Percentiles rank a stretch among this genome's conserved stretches.
Conservation (phyloP, 2,888 invertebrate species). For the Drosophila anomelani region DNA sequence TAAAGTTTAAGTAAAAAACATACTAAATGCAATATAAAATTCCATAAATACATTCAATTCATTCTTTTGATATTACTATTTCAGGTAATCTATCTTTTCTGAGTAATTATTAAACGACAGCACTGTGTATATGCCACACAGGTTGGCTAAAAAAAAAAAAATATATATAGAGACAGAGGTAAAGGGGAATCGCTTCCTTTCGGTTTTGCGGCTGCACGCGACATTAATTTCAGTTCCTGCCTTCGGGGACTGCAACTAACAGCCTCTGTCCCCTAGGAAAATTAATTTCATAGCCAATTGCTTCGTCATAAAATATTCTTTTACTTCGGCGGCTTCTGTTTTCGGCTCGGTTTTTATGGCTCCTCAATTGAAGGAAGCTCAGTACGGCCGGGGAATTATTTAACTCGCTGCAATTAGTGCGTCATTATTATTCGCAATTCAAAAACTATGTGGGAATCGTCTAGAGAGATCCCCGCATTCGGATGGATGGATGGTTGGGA, state of each 20-base stretch:
- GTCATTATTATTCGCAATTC: constrained; percentile 78
- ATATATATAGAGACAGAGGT: background rate
- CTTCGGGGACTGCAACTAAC: constrained; percentile 44
- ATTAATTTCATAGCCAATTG: constrained; percentile 78
- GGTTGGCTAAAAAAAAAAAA: constrained; percentile 21
- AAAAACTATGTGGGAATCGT: constrained; percentile 73
- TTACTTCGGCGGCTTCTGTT: constrained; percentile 19
- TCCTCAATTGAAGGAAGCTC: constrained; percentile 60
- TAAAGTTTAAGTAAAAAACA: background rate
- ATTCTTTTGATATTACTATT: too few species aligned
- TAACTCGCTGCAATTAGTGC: constrained; percentile 72
- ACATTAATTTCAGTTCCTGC: constrained; percentile 75
- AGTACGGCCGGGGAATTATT: constrained; percentile 39
- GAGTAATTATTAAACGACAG: background rate
- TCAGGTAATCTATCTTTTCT: background rate
- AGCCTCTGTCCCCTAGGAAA: constrained; percentile 58
- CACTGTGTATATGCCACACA: constrained; percentile 53
- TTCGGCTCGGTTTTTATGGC: constrained; percentile 59
- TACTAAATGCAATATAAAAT: too few species aligned
- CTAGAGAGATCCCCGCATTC: constrained; percentile 26
- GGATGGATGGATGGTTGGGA: background rate
- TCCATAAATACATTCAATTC: too few species aligned
- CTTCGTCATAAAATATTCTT: constrained; percentile 65
- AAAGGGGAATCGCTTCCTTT: constrained; percentile 24
- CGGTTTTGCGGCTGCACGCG: constrained; percentile 65